phyloP scores from a whole-genome alignment of 1,140 invertebrate genomes.

The Gyrodactylus salaris region DNA sequence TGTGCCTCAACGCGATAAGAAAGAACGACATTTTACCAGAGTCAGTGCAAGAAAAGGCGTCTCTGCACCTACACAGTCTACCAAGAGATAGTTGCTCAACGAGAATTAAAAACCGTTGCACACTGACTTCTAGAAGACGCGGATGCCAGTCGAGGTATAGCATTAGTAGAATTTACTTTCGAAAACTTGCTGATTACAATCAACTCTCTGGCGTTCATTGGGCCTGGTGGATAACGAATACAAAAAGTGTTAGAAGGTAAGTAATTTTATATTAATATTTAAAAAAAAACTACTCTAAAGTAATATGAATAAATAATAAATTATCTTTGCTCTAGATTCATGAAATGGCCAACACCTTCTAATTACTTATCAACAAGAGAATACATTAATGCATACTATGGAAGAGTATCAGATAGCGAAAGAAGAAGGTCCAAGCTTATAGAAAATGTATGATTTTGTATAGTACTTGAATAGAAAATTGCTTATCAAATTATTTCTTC shows the following conservation, averaged over 20 bases:
- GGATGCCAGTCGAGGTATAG: background rate
- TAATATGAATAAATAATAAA: background rate
- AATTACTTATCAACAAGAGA: background rate
- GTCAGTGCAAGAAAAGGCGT: background rate
- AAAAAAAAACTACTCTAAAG: too few relatives aligned
- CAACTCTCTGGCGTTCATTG: background rate
- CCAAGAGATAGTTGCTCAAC: background rate
- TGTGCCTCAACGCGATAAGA: background rate
- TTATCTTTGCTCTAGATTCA: background rate
- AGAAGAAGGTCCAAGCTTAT: too few relatives aligned
- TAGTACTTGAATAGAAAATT: too few relatives aligned
- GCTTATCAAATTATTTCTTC: too few relatives aligned
- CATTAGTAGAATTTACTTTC: background rate
- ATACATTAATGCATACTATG: background rate
- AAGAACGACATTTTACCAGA: background rate
- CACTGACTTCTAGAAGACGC: background rate
- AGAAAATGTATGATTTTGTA: too few relatives aligned
- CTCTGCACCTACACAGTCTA: background rate
- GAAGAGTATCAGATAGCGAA: background rate
- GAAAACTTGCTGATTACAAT: conserved; percentile 3
- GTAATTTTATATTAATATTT: too few relatives aligned
- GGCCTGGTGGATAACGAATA: background rate
- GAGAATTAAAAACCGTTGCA: background rate
- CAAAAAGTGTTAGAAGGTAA: background rate
- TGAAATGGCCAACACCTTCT: background rate